Conservation (phyloP, 1,140 invertebrate species). For the Bombyx mandarina region DNA sequence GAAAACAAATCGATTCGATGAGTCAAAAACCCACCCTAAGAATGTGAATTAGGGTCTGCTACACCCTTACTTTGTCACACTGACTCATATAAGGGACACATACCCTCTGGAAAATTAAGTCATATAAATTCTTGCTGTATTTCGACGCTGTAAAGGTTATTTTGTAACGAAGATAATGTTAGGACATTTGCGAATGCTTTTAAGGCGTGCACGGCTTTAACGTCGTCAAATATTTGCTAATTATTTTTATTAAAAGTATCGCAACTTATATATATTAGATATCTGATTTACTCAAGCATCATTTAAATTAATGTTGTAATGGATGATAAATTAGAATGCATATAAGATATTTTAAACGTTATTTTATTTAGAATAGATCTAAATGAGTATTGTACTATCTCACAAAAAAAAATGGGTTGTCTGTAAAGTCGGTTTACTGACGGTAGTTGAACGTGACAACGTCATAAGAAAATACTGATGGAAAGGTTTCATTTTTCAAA, state of each 20-base stretch:
- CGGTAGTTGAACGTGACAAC: no score
- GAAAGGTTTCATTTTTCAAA: no score
- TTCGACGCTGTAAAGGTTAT: conserved; percentile 6
- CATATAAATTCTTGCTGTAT: conserved; percentile 16
- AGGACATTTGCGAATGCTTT: conserved; percentile 19
- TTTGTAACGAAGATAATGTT: conserved; percentile 4
- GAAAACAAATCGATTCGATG: conserved; percentile 39
- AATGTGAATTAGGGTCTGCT: conserved; percentile 21
- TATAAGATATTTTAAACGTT: no score
- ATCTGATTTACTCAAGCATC: no score
- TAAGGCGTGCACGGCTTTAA: conserved; percentile 12
- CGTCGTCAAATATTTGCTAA: conserved; percentile 36
- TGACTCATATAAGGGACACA: conserved; percentile 42
- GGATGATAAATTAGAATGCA: no score
- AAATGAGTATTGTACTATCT: no score
- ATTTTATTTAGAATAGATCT: no score
- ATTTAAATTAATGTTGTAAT: no score
- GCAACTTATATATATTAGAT: neutral
- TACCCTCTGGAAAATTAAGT: neutral
- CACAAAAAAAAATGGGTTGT: no score
- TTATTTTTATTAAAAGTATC: conserved; percentile 29
- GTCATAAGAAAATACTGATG: no score
- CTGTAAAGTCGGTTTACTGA: no score
- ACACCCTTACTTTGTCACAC: conserved; percentile 29
- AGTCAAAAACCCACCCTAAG: conserved; percentile 18